Conservation (phyloP, 1,140 invertebrate genomes). For the Lepeophtheirus salmonis region DNA sequence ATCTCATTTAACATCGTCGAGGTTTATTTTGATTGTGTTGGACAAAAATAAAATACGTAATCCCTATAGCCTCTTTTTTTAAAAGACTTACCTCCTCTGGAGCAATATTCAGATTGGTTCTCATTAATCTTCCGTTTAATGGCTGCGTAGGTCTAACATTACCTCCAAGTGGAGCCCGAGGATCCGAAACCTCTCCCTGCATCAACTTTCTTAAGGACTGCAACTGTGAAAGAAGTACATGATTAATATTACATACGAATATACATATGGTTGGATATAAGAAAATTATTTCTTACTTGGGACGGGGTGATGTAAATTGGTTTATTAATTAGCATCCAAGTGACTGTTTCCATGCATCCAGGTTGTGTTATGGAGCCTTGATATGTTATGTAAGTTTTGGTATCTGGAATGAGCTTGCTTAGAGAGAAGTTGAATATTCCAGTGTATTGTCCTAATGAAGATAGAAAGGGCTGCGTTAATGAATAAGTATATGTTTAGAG, state of each 20-base stretch:
- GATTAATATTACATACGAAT: background rate
- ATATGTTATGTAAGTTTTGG: constrained; percentile 72
- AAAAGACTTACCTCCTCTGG: background rate
- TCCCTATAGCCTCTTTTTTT: no score
- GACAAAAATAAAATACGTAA: no score
- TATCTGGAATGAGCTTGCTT: background rate
- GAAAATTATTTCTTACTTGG: background rate
- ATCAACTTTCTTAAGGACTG: constrained; percentile 21
- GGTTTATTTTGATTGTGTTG: no score
- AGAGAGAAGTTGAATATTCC: background rate
- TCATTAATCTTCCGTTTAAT: constrained; percentile 67
- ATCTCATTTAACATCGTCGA: no score
- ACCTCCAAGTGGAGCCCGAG: constrained; percentile 49
- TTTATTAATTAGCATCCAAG: constrained; percentile 33
- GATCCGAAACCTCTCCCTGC: constrained; percentile 25
- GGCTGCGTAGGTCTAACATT: constrained; percentile 79
- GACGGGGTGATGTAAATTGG: constrained; percentile 29
- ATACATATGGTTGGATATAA: background rate
- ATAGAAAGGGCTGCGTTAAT: background rate
- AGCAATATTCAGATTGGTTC: constrained; percentile 83
- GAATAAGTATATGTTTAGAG: no score
- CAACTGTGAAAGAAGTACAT: background rate
- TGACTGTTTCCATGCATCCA: constrained; percentile 48
- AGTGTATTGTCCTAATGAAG: background rate
- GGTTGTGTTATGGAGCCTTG: constrained; percentile 89